These are phyloP conservation scores for Nemotelus pantherinus DNA, from an alignment of 2,888 invertebrate species.

Conservation along the genomic window DNA sequence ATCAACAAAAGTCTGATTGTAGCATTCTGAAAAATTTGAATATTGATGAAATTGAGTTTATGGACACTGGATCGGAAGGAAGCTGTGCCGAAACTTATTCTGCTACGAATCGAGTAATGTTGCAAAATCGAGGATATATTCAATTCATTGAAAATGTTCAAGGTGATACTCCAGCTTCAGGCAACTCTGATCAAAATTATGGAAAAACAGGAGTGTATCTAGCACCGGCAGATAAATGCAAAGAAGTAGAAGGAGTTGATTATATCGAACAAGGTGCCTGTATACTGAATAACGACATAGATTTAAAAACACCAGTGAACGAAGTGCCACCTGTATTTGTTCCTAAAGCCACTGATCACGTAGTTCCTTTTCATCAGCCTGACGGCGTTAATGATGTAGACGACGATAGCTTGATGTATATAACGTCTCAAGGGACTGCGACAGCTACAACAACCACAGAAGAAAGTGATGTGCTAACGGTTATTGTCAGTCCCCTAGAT, in stretches of 20 bases:
- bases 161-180: background rate
- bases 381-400: constrained; percentile 65
- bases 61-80: constrained; percentile 87
- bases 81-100: constrained; percentile 72
- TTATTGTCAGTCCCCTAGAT: constrained; percentile 68
- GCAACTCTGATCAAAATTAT: constrained; percentile 8
- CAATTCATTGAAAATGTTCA: constrained; percentile 68
- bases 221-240: constrained; percentile 46
- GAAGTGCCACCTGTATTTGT: constrained; percentile 58
- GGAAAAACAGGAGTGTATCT: constrained; percentile 12
- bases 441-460: constrained; percentile 68
- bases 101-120: constrained; percentile 67
- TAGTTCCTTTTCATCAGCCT: constrained; percentile 39
- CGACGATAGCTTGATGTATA: constrained; percentile 70
- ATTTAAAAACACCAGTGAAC: constrained; percentile 64
- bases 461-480: constrained; percentile 69
- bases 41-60: constrained; percentile 83
- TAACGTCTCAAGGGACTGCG: constrained; percentile 64
- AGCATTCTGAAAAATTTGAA: constrained; percentile 67
- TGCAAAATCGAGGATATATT: constrained; percentile 74
- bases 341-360: constrained; percentile 27
- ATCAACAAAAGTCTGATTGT: constrained; percentile 60
- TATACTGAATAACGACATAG: constrained; percentile 61
- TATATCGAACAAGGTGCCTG: constrained; percentile 68
- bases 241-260: constrained; percentile 67